Evolutionary conservation across 2,888 invertebrate genomes (phyloP).

Genomic region (Athrips mouffetella): DNA sequence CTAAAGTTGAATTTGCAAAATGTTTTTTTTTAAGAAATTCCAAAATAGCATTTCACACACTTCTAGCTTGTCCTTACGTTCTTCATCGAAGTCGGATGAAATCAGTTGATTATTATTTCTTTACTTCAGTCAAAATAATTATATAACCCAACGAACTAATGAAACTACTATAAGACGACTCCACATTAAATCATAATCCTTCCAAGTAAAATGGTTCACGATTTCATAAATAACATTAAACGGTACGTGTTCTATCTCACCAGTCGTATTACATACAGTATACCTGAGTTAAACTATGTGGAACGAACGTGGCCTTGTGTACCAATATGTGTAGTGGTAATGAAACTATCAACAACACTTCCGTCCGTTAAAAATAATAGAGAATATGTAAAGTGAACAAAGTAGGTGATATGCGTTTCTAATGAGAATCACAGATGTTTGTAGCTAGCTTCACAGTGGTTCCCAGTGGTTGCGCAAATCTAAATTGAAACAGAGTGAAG

Average conservation of each 20-base stretch:
- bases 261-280: no score
- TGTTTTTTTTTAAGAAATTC: no score
- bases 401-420: neutral
- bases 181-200: neutral
- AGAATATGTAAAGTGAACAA: neutral
- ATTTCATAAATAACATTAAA: neutral
- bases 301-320: conserved; percentile 2
- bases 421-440: no score
- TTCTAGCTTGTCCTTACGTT: no score
- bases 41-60: no score
- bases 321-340: conserved; percentile 1
- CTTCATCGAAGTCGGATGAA: no score
- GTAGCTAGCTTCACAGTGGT: no score
- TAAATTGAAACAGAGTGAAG: no score
- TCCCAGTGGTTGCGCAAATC: no score
- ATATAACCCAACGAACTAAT: neutral
- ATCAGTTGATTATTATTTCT: no score
- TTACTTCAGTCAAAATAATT: no score
- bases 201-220: neutral
- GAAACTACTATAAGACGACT: neutral
- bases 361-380: neutral
- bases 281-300: neutral
- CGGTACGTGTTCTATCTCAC: neutral
- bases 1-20: no score
- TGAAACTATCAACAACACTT: conserved; percentile 2